Evolutionary conservation across 1,140 invertebrate species (phyloP), one percentile per base, ranked within the genome.

Genomic region (Caenorhabditis elegans): DNA sequence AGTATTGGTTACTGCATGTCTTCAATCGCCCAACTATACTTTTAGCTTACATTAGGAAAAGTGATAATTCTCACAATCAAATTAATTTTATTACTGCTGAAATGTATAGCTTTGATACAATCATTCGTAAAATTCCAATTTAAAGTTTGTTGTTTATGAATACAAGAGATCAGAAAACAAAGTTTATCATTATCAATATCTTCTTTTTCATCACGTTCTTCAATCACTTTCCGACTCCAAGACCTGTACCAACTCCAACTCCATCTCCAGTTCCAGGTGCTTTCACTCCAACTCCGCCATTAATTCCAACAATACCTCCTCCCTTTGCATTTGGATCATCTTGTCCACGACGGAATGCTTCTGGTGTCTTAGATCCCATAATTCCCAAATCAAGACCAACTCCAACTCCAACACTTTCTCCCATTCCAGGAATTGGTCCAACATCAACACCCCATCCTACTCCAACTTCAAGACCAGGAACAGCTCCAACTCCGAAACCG

Each of bases 361-460:
- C 78, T 1, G 85, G 85, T 24, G 80, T 43, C 15, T 79, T 80
- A 8, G 85, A 75, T 34, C 85, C 85, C 34, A 76, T 48, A 24
- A 84, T 53, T 22, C 83, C 84, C 22, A 85, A 53, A 51, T 80
- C 83, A 28, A 83, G 76, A 43, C 70, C 78, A 17, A 85, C 48
- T 28, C 78, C 80, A n/a, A 86, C 85, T 51, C 82, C 85, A 34
- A 86, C 85, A 28, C 53, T 76, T 36, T 86, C 80, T 43, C 83
- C 83, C 55, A 86, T 80, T 60, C 85, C 85, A 22, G 85, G 85
- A 79, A 86, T 82, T 6, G 85, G 85, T 22, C 85, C 85, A 76
- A 86, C 85, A 77, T 86, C 85, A 8, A 86, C 85, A 47, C 85
- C 85, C 85, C 85, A 85, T 48, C 85, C 85, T 34, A 78, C 85